Evolutionary conservation across 1,140 invertebrate genomes (phyloP), one percentile per base, ranked within the genome.

Genomic region (Aphis craccivora): DNA sequence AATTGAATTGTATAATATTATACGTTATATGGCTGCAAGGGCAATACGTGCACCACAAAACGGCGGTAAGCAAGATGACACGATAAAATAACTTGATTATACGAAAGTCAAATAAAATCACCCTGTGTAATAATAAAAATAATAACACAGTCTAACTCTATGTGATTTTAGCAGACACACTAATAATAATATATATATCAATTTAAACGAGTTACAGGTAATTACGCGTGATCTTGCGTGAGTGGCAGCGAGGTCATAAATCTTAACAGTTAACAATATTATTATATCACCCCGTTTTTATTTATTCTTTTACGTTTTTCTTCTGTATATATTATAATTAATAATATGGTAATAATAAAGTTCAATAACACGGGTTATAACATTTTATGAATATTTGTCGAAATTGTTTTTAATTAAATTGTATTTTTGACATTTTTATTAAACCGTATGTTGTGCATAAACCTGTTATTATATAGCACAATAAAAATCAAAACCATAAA

Each of bases 281-380:
- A 60, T 30, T 67, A n/a, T n/a, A 76, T 20, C n/a, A 76, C 30
- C 60, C 60, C 14, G 14, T 76, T 76, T 76, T 76, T n/a, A 76
- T 76, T 76, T n/a, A n/a, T n/a, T 76, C n/a, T 60, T 76, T 76
- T n/a, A 76, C n/a, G n/a, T 76, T 18, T 76, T 76, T 20, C 14
- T 76, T 67, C n/a, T n/a, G 23, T 76, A n/a, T 76, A 5, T 76
- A n/a, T 76, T 76, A 76, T 76, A 76, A 76, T 76, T 76, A 76
- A 76, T 76, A 76, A 76, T 76, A 76, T 76, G 60, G 60, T 76
- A 76, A 76, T 76, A 76, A 76, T n/a, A 76, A 76, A 76, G 60
- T n/a, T n/a, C 60, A 76, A 76, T 35, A 76, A 76, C 60, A 76
- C n/a, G 60, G 11, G 60, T 35, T n/a, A n/a, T 76, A n/a, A 76